A percentile compares a stretch with the other conserved stretches of the same genome.
These are phyloP conservation scores for Rhynchonycteris naso DNA, from an alignment of 2,797 vertebrate genomes.

Conservation along the genomic window DNA sequence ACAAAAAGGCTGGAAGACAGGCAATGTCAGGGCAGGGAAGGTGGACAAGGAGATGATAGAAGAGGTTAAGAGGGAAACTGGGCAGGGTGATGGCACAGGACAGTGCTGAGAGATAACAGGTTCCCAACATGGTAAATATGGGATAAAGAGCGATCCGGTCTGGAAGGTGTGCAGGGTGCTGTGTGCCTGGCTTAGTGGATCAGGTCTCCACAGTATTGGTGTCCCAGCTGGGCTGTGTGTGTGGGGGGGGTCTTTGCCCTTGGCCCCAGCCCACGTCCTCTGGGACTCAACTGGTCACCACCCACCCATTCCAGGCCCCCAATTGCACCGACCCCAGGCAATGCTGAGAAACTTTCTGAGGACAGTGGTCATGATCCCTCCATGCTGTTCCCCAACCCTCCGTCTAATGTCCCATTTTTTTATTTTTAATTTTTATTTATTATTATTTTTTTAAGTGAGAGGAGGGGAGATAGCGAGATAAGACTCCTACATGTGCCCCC, in stretches of 20 bases:
- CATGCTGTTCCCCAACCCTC: rapidly evolving
- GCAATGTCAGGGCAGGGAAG: neutral
- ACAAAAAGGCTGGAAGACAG: neutral
- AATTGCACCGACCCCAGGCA: no score
- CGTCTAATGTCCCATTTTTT: neutral
- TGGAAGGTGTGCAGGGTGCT: neutral
- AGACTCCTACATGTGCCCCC: no score
- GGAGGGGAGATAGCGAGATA: no score
- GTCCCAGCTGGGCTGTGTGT: neutral
- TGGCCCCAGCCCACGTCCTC: neutral
- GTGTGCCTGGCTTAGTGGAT: neutral
- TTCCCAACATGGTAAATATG: neutral
- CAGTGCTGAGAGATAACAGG: neutral
- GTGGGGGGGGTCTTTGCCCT: neutral
- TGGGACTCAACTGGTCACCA: neutral
- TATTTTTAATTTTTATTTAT: no score
- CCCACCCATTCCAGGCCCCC: rapidly evolving
- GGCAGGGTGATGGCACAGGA: neutral
- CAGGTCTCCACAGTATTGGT: neutral
- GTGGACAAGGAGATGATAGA: neutral
- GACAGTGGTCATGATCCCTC: neutral
- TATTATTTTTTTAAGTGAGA: no score
- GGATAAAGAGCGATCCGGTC: rapidly evolving
- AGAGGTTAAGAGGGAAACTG: neutral
- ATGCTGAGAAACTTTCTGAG: neutral